A percentile compares a stretch with the other conserved stretches of the same genome.
These are phyloP conservation scores for Tubulanus polymorphus DNA, from an alignment of 2,888 invertebrate species.

Conservation along the genomic window DNA sequence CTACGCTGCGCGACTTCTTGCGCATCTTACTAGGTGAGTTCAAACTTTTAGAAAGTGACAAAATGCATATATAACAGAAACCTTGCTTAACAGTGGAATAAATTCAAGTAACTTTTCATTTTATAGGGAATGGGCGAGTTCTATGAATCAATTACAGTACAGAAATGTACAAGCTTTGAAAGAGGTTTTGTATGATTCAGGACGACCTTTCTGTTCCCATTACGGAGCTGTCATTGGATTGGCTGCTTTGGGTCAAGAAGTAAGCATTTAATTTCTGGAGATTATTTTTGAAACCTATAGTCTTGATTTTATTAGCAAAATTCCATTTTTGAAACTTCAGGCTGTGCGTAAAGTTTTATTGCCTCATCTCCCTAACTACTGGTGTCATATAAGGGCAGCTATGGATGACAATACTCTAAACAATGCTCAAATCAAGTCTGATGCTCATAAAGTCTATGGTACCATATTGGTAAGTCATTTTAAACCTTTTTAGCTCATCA, in stretches of 20 bases:
- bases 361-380: constrained; percentile 39
- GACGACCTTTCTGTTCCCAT: constrained; percentile 48
- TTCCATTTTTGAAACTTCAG: constrained; percentile 24
- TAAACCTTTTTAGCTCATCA: too few species aligned
- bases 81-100: neutral
- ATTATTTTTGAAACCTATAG: neutral
- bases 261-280: constrained; percentile 18
- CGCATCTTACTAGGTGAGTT: constrained; percentile 42
- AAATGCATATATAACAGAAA: neutral
- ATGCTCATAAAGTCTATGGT: constrained; percentile 47
- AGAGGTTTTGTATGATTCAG: constrained; percentile 43
- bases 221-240: constrained; percentile 52
- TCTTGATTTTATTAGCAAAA: neutral
- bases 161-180: constrained; percentile 35
- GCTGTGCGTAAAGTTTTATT: constrained; percentile 41
- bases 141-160: constrained; percentile 40
- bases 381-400: constrained; percentile 39
- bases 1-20: constrained; percentile 48
- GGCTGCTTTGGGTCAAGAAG: constrained; percentile 43
- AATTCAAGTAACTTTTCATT: constrained; percentile 1
- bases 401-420: constrained; percentile 31
- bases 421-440: constrained; percentile 33
- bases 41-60: neutral
- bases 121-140: constrained; percentile 44
- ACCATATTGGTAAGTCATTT: constrained; percentile 47